These are phyloP conservation scores for Margarornis squamiger DNA, from an alignment of 2,797 vertebrate species.

Conservation along the genomic window DNA sequence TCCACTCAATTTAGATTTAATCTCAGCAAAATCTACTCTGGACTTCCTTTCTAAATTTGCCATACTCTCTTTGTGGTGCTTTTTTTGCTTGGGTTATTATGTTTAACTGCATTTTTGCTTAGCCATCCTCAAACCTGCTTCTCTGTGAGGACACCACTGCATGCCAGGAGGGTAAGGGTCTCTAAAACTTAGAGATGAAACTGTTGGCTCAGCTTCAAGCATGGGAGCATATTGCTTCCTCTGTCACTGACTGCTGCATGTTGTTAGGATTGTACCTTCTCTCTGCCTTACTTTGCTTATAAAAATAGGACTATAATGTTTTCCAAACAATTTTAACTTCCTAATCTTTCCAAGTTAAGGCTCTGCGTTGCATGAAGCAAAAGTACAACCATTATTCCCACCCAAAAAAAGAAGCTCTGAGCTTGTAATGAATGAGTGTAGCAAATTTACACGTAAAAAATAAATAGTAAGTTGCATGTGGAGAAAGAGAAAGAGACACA, in stretches of 20 bases:
- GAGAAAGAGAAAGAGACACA: background rate
- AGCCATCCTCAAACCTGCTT: background rate
- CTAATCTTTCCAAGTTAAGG: background rate
- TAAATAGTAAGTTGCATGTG: background rate
- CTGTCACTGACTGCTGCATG: background rate
- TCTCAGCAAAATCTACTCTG: slow-evolving; percentile 7
- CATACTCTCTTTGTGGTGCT: background rate
- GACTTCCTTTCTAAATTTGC: slow-evolving; percentile 21
- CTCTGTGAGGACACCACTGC: background rate
- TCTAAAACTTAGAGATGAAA: background rate
- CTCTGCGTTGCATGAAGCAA: background rate
- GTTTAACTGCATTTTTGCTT: background rate
- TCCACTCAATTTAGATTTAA: slow-evolving; percentile 41
- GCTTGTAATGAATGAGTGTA: background rate
- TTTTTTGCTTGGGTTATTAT: background rate
- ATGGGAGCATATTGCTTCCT: background rate
- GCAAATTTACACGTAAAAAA: background rate
- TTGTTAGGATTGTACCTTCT: background rate
- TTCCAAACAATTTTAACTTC: background rate
- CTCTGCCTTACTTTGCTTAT: background rate
- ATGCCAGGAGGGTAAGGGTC: background rate
- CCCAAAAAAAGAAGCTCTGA: background rate
- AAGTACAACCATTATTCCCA: background rate
- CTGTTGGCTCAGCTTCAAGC: background rate
- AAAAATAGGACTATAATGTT: background rate